These are phyloP conservation scores for Onychorhynchus coronatus DNA, from an alignment of 2,113 vertebrate species.

Conservation along the genomic window DNA sequence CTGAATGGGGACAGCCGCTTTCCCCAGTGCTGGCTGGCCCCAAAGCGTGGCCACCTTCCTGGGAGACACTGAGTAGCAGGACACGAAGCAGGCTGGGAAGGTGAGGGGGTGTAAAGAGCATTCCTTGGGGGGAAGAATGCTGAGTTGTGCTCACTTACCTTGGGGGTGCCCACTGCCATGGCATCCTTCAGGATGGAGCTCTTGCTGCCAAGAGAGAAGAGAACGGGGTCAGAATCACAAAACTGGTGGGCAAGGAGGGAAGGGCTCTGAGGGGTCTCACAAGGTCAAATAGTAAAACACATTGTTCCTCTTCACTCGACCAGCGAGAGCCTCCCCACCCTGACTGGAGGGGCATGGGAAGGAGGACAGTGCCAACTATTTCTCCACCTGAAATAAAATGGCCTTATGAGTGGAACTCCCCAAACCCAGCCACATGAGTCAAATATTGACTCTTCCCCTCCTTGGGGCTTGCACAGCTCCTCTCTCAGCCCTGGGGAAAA, in stretches of 20 bases:
- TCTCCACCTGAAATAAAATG: background rate
- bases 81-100: background rate
- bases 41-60: background rate
- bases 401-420: background rate
- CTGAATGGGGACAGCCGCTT: background rate
- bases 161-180: slow-evolving; percentile 90
- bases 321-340: background rate
- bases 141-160: slow-evolving; percentile 81
- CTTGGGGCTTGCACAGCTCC: background rate
- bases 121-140: background rate
- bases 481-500: background rate
- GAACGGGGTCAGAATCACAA: slow-evolving; percentile 40
- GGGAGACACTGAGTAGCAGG: background rate
- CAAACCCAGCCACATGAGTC: background rate
- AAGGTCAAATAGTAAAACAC: background rate
- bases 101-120: background rate
- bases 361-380: background rate
- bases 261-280: background rate
- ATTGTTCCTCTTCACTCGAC: background rate
- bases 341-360: fast-evolving
- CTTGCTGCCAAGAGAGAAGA: slow-evolving; percentile 86
- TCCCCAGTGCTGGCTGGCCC: fast-evolving
- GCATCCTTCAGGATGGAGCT: slow-evolving; percentile 90
- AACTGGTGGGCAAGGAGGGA: background rate
- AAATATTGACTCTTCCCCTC: background rate